Evolutionary conservation across 1,140 invertebrate genomes (phyloP), one percentile per base, ranked within the genome.

Genomic region (Cyclina sinensis): DNA sequence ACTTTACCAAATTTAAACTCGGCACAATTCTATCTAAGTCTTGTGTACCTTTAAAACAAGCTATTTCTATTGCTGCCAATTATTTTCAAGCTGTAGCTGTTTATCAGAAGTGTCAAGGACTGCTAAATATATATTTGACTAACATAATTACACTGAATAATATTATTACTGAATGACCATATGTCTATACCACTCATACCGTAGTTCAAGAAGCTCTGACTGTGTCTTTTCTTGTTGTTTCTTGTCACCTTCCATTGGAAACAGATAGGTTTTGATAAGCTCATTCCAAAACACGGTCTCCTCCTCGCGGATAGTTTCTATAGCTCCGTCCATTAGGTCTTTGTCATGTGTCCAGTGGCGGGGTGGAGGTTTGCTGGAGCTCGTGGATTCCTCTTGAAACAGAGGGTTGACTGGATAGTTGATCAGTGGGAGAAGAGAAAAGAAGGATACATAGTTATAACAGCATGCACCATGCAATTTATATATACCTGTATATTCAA

Each of bases 141-240:
- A n/a, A n/a, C n/a, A n/a, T n/a, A n/a, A n/a, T n/a, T n/a, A n/a
- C n/a, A n/a, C n/a, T n/a, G n/a, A n/a, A n/a, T n/a, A n/a, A n/a
- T n/a, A n/a, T n/a, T n/a, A n/a, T n/a, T n/a, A n/a, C n/a, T n/a
- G n/a, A n/a, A n/a, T n/a, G n/a, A n/a, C n/a, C n/a, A n/a, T n/a
- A n/a, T n/a, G n/a, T n/a, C n/a, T 48, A 18, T 48, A 18, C 7
- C 18, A 48, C 18, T 48, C 46, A 57, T 24, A 87, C 85, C 85
- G 97, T 92, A 99, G 97, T 94, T 99, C 98, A 97, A 98, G 98
- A 94, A 99, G 96, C 96, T 98, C 98, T 95, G 96, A 96, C 93
- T 98, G 97, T 12, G 90, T 83, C 46, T 92, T 91, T 30, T 92
- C 89, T 86, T 94, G 85, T 35, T 94, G 83, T 43, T 92, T 73